Evolutionary conservation across 2,113 vertebrate species (phyloP), one percentile per base, ranked within the genome.

Genomic region (Antigone vipio): DNA sequence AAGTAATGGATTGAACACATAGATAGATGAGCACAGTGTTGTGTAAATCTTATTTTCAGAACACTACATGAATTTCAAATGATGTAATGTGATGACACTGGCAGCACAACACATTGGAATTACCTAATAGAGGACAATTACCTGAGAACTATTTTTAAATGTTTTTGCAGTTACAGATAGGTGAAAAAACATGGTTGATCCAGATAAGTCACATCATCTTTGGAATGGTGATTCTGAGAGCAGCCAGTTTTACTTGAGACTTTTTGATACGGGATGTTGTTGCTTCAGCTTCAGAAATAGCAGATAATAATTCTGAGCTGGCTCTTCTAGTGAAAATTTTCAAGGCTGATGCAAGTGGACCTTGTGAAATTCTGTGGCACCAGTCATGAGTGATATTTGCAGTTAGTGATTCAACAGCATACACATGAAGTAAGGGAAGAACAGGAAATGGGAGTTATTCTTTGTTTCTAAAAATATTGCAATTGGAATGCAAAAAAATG

Each of bases 361-460:
- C 52, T 95, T 93, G 59, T 79, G 87, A 94, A 91, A 88, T 42
- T 63, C 63, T 93, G 53, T 88, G 72, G 75, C 75, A 58, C 79
- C 75, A 50, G 55, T 67, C 16, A 6, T 72, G 83, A 62, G 47
- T 52, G n/a, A 2, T 78, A 35, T 66, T 35, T 89, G 66, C 84
- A 85, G 18, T 71, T 24, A n/a, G 73, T 88, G 59, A 91, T 94
- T 95, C 92, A 95, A n/a, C 47, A 89, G 22, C 30, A 15, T 56
- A 35, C 19, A 29, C 45, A 42, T 68, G 60, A 95, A 91, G 63
- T 80, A 71, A 93, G 75, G 60, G 45, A 71, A 71, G 92, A 84
- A 29, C 89, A 92, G 95, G 95, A 97, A 97, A 88, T 97, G 92
- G 91, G 96, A 96, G 91, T 88, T 85, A 69, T 30, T 92, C 29